Evolutionary conservation across 2,888 invertebrate genomes (phyloP).

Genomic region (Mythimna pallens): DNA sequence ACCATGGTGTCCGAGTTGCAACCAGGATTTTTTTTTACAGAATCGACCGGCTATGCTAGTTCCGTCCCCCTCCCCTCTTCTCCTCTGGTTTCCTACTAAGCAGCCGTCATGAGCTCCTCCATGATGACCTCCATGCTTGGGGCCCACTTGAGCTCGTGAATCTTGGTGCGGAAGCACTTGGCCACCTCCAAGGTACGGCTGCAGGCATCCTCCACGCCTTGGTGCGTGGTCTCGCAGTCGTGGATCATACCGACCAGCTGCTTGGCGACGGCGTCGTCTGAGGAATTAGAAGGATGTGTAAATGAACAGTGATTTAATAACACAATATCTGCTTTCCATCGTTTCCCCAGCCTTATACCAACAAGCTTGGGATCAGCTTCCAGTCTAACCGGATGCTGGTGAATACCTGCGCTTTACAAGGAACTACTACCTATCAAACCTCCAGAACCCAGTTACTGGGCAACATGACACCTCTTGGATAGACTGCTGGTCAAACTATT

Average conservation of each 20-base stretch:
- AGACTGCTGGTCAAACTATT: too few species aligned
- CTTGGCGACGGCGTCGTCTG: slow-evolving; percentile 80
- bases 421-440: too few species aligned
- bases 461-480: too few species aligned
- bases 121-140: slow-evolving; percentile 81
- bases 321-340: too few species aligned
- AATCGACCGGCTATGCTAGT: neutral
- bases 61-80: neutral
- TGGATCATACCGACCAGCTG: slow-evolving; percentile 79
- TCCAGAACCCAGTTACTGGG: too few species aligned
- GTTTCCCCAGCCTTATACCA: too few species aligned
- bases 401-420: too few species aligned
- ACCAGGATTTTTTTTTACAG: neutral
- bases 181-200: slow-evolving; percentile 74
- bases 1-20: neutral
- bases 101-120: slow-evolving; percentile 79
- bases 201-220: slow-evolving; percentile 74
- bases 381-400: too few species aligned
- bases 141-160: slow-evolving; percentile 85
- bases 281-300: neutral
- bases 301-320: neutral
- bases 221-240: slow-evolving; percentile 76
- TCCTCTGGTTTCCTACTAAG: slow-evolving; percentile 49
- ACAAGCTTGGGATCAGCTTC: too few species aligned
- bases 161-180: slow-evolving; percentile 84